Evolutionary conservation across 2,888 invertebrate genomes (phyloP).

Genomic region (Athetis lepigone): DNA sequence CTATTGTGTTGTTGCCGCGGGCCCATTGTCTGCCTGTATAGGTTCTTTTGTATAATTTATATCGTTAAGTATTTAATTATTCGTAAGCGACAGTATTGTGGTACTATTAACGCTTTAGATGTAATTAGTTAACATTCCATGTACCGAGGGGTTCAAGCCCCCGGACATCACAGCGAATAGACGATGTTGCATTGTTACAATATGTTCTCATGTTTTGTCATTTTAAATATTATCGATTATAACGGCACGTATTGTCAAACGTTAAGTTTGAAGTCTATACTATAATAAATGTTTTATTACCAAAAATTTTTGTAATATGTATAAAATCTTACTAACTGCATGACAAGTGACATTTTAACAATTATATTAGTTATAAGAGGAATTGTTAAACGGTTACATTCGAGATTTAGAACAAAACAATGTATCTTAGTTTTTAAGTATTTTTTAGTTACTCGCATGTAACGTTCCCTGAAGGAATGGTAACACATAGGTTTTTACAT

Average conservation of each 20-base stretch:
- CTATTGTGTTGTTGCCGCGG: constrained; percentile 55
- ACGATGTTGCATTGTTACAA: constrained; percentile 66
- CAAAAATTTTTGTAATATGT: constrained; percentile 75
- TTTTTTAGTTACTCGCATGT: constrained; percentile 70
- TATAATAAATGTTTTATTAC: constrained; percentile 74
- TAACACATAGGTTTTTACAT: constrained; percentile 67
- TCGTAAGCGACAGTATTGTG: constrained; percentile 81
- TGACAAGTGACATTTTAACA: constrained; percentile 81
- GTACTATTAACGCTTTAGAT: constrained; percentile 84
- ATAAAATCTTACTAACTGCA: constrained; percentile 83
- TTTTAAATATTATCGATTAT: constrained; percentile 55
- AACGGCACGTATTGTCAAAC: constrained; percentile 63
- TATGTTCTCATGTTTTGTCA: constrained; percentile 65
- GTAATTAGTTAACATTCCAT: constrained; percentile 87
- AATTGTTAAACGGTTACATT: constrained; percentile 75
- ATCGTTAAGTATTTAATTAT: constrained; percentile 82
- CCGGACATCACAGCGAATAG: constrained; percentile 72
- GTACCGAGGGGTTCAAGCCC: constrained; percentile 60
- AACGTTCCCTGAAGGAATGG: constrained; percentile 59
- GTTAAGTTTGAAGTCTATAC: constrained; percentile 70
- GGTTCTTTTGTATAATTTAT: constrained; percentile 76
- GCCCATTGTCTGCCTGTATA: constrained; percentile 67
- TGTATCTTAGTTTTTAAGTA: constrained; percentile 74
- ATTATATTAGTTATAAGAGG: constrained; percentile 74
- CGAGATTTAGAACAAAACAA: constrained; percentile 81